Evolutionary conservation across 2,113 vertebrate genomes (phyloP), one percentile per base, ranked within the genome.

Genomic region (Pterophyllum scalare): DNA sequence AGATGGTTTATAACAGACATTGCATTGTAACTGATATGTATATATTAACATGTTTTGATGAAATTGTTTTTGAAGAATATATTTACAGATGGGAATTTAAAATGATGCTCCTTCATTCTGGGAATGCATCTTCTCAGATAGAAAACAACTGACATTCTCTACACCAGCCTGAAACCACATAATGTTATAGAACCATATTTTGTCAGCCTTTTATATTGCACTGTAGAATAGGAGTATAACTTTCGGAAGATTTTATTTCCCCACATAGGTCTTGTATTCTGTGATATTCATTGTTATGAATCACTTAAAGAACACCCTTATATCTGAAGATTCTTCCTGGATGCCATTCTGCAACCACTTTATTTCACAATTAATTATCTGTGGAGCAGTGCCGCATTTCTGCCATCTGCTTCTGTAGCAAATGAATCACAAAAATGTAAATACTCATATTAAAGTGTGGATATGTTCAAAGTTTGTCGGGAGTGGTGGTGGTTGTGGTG

Each of bases 291-390:
- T 75, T 78, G 33, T 82, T 75, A 78, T 59, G 46, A 82, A 75
- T 28, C 40, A 26, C 59, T 78, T 81, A 64, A 87, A 88, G 77
- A 54, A 77, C 17, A 49, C 11, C 15, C 31, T 60, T 43, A 59
- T 20, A 79, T 70, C 81, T 46, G 20, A 76, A 79, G 72, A 83
- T 35, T 81, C 75, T 22, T 80, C 26, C 43, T 6, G 64, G 46
- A 85, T 77, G 35, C 56, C 77, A 33, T 65, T 61, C 58, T 72
- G 56, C 81, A 72, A 11, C 3, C 10, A 79, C 75, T 81, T 24
- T 61, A 83, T 89, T 82, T 90, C 65, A 84, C 61, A 58, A 84
- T 87, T 87, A 86, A 87, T 87, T 81, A 77, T 81, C 64, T 67
- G 26, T 59, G 70, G 15, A 82, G 57, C 64, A 80, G 62, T 20